Conservation (phyloP, 2,113 vertebrate genomes). For the Eurystomus gularis region DNA sequence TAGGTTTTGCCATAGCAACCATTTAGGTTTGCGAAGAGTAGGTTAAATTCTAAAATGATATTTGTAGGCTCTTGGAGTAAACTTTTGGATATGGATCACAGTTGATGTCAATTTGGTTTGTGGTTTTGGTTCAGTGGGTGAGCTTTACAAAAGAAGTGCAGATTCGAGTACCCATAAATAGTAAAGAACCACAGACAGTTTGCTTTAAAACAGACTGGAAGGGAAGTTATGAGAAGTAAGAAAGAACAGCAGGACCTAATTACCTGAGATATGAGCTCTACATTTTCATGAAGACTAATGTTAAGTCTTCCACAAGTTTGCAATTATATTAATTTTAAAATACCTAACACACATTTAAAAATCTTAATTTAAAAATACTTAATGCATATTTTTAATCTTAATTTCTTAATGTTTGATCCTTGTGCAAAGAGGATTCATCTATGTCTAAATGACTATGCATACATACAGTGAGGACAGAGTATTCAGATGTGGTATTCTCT, state of each 20-base stretch:
- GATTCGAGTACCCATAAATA: not conserved
- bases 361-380: not conserved
- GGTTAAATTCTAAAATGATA: not conserved
- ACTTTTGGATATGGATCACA: not conserved
- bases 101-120: not conserved
- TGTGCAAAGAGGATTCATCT: not conserved
- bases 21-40: not conserved
- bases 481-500: not conserved
- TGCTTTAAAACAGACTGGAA: not conserved
- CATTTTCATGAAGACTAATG: not conserved
- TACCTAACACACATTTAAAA: not conserved
- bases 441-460: not conserved
- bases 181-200: not conserved
- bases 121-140: not conserved
- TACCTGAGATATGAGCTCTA: not conserved
- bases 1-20: not conserved
- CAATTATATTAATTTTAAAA: not conserved
- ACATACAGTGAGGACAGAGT: not conserved
- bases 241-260: not conserved
- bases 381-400: not conserved
- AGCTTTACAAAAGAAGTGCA: not conserved
- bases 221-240: not conserved
- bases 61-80: not conserved
- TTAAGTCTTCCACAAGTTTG: not conserved
- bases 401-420: not conserved